phyloP scores from a whole-genome alignment of 2,888 invertebrate genomes.

The Spodoptera picta region DNA sequence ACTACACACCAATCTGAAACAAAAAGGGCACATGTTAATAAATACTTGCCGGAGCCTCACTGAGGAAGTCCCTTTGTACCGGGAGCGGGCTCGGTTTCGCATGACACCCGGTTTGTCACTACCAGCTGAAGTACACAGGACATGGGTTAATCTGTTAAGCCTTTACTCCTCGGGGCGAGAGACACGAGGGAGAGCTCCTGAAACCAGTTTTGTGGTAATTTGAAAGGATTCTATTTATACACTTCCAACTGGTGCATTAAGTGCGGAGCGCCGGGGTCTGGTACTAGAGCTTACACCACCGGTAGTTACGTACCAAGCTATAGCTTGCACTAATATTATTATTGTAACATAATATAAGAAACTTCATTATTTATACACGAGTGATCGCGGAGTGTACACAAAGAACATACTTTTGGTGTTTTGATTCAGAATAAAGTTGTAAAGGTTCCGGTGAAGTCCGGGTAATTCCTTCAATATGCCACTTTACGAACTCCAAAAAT shows the following conservation, averaged over 20 bases:
- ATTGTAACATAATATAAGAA: not conserved
- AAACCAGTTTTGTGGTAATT: constrained; percentile 15
- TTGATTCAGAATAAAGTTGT: constrained; percentile 14
- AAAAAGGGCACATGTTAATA: constrained; percentile 40
- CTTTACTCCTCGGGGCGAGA: constrained; percentile 5
- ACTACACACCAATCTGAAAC: constrained; percentile 57
- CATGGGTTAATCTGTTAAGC: constrained; percentile 35
- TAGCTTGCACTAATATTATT: too few relatives aligned
- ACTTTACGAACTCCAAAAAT: constrained; percentile 24
- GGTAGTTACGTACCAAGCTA: too few relatives aligned
- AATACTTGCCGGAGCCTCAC: constrained; percentile 7
- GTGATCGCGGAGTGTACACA: constrained; percentile 9
- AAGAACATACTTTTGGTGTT: constrained; percentile 12
- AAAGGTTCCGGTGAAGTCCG: constrained; percentile 33
- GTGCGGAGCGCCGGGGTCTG: too few relatives aligned
- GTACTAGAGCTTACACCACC: too few relatives aligned
- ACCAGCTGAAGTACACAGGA: constrained; percentile 2
- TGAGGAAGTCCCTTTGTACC: constrained; percentile 15
- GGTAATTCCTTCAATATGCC: constrained; percentile 13
- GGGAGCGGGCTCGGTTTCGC: not conserved
- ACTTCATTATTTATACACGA: constrained; percentile 3
- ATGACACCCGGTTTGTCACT: constrained; percentile 1
- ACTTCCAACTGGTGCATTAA: not conserved
- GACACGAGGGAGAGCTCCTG: constrained; percentile 6
- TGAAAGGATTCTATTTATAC: constrained; percentile 1